A percentile compares a stretch with the other conserved stretches of the same genome.
phyloP scores from a whole-genome alignment of 2,888 invertebrate genomes.

The Pachydiplax longipennis region DNA sequence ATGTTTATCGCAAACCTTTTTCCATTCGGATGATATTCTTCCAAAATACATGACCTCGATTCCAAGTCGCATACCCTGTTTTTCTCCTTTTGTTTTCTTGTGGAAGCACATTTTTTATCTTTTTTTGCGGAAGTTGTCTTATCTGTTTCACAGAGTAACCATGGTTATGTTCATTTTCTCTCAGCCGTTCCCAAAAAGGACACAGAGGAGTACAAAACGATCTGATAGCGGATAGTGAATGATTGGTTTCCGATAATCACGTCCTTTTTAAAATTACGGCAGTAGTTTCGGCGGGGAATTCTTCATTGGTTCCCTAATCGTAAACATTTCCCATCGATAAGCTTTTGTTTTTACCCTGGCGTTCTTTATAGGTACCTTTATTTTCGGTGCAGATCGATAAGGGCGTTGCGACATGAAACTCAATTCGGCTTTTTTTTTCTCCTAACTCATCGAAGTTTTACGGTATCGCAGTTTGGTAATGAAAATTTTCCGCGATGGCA shows the following conservation, averaged over 20 bases:
- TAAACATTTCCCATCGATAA: neutral
- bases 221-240: neutral
- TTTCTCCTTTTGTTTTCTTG: neutral
- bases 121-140: neutral
- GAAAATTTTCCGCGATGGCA: too few species aligned
- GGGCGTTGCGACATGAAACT: too few species aligned
- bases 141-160: neutral
- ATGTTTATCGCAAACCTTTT: too few species aligned
- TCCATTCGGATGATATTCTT: too few species aligned
- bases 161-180: neutral
- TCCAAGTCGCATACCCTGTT: too few species aligned
- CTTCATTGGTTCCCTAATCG: neutral
- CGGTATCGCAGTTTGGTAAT: too few species aligned
- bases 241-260: neutral
- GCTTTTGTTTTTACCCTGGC: neutral
- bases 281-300: neutral
- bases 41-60: too few species aligned
- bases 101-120: neutral
- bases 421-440: too few species aligned
- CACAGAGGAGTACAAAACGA: neutral
- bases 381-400: too few species aligned
- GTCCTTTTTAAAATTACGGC: neutral
- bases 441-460: too few species aligned
- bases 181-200: neutral
- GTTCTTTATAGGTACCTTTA: too few species aligned